Evolutionary conservation across 2,888 invertebrate species (phyloP).

Genomic region (Eudasyphora cyanicolor): DNA sequence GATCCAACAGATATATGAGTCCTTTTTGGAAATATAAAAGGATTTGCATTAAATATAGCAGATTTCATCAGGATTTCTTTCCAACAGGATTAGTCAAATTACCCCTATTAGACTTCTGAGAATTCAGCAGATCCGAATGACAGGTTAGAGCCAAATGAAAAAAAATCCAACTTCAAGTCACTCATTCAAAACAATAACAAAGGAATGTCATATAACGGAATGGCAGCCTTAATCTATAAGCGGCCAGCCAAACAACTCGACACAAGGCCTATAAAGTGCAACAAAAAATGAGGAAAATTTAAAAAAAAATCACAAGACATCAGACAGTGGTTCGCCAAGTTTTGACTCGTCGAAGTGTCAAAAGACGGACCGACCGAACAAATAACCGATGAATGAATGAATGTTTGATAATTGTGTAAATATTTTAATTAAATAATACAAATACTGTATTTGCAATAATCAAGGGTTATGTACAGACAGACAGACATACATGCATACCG

Average conservation of each 20-base stretch:
- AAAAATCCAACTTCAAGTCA: background rate
- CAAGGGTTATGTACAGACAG: background rate
- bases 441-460: slow-evolving; percentile 53
- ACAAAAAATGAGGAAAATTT: background rate
- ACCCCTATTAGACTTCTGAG: no score
- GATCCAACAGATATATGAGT: no score
- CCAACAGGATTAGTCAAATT: no score
- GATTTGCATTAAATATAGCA: no score
- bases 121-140: no score
- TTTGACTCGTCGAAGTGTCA: slow-evolving; percentile 11
- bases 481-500: background rate
- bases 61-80: no score
- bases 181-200: slow-evolving; percentile 42
- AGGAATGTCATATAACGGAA: slow-evolving; percentile 30
- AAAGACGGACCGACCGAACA: background rate
- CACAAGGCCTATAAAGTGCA: background rate
- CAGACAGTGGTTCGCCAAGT: background rate
- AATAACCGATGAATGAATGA: background rate
- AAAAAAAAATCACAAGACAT: background rate
- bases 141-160: background rate
- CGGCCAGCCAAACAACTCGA: slow-evolving; percentile 10
- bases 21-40: no score
- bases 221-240: background rate
- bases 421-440: slow-evolving; percentile 60
- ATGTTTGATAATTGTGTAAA: slow-evolving; percentile 56